Conservation (phyloP, 2,797 vertebrate genomes). For the Pelochelys cantorii region DNA sequence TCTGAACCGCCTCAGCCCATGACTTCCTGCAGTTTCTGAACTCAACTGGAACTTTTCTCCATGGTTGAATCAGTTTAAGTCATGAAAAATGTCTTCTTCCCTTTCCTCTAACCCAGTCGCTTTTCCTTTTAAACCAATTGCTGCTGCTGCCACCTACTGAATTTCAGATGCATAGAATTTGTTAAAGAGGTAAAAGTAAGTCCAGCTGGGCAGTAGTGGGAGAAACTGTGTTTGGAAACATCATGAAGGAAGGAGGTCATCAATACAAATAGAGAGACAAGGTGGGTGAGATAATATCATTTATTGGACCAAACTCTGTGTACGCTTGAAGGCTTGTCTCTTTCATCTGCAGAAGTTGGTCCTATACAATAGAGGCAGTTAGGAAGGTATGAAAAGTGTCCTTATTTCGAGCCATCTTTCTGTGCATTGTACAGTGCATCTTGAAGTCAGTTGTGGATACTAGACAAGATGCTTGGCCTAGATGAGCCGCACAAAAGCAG, state of each 20-base stretch:
- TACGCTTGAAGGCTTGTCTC: not conserved
- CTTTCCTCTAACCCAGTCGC: not conserved
- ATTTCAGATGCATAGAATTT: not conserved
- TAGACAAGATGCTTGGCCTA: not conserved
- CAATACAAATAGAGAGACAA: not conserved
- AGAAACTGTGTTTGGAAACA: not conserved
- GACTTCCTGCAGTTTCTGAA: not conserved
- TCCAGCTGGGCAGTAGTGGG: not conserved
- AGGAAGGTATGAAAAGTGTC: not conserved
- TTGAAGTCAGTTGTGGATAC: not conserved
- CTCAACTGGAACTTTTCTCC: not conserved
- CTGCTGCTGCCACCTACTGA: not conserved
- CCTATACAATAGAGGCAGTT: not conserved
- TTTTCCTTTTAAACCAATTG: not conserved
- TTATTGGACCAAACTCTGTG: not conserved
- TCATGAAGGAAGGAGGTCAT: not conserved
- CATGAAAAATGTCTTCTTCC: not conserved
- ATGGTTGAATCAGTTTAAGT: not conserved
- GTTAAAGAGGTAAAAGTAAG: not conserved
- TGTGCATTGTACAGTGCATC: accelerated
- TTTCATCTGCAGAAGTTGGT: not conserved
- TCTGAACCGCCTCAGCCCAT: not conserved
- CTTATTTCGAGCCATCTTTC: not conserved
- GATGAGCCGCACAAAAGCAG: not conserved
- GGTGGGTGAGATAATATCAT: not conserved